Evolutionary conservation across 2,888 invertebrate species (phyloP).

Genomic region (Campoplex nolae): DNA sequence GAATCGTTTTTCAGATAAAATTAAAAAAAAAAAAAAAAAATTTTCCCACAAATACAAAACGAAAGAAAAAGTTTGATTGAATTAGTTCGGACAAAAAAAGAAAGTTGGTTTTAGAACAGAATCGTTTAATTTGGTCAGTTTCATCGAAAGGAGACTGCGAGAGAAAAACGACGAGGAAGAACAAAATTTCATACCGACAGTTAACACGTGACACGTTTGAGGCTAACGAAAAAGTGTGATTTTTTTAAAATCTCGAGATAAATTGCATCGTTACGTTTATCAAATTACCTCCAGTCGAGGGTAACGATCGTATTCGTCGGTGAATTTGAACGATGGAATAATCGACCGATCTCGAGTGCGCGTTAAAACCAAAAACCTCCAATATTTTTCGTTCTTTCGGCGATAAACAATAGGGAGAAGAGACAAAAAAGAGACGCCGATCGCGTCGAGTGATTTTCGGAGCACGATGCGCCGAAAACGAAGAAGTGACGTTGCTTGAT

Average conservation of each 20-base stretch:
- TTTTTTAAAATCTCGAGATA: neutral
- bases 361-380: neutral
- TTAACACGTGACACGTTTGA: neutral
- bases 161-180: neutral
- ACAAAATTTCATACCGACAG: neutral
- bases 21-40: too few relatives aligned
- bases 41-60: too few relatives aligned
- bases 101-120: neutral
- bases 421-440: neutral
- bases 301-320: neutral
- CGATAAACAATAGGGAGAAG: neutral
- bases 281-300: neutral
- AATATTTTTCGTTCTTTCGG: neutral
- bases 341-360: slow-evolving; percentile 29
- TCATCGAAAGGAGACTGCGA: neutral
- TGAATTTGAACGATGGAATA: neutral
- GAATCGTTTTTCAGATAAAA: too few relatives aligned
- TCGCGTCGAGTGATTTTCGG: slow-evolving; percentile 41
- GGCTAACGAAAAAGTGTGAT: neutral
- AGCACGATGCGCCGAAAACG: slow-evolving; percentile 65
- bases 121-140: neutral
- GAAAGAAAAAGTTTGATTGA: too few relatives aligned
- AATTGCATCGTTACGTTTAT: neutral
- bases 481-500: slow-evolving; percentile 55
- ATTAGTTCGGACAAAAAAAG: too few relatives aligned